Evolutionary conservation across 2,113 vertebrate species (phyloP).

Genomic region (Pangasianodon gigas): DNA sequence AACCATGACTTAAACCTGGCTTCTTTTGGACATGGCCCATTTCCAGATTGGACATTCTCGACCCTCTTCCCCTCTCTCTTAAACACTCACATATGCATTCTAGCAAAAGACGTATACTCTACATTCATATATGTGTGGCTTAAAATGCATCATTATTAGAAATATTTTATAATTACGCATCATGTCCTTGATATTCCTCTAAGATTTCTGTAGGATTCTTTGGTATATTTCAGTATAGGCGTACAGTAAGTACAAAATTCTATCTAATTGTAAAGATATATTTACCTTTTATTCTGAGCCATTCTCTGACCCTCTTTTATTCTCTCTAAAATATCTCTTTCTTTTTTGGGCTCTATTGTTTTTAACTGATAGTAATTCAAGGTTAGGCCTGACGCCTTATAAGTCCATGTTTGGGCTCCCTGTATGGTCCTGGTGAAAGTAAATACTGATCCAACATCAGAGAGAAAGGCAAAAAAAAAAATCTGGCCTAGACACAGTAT

Average conservation of each 20-base stretch:
- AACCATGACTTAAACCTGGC: constrained; percentile 62
- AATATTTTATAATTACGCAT: background rate
- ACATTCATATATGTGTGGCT: background rate
- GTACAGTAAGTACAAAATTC: background rate
- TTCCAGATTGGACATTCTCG: constrained; percentile 57
- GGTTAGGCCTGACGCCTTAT: constrained; percentile 63
- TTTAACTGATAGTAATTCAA: constrained; percentile 19
- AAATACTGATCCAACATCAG: constrained; percentile 38
- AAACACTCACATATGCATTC: constrained; percentile 31
- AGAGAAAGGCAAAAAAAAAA: constrained; percentile 15
- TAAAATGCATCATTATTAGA: background rate
- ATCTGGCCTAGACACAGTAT: constrained; percentile 27
- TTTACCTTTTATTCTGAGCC: background rate
- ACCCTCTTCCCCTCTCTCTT: background rate
- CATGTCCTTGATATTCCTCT: background rate
- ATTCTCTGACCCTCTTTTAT: background rate
- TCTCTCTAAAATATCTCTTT: background rate
- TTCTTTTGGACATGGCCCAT: constrained; percentile 59
- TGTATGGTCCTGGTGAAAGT: constrained; percentile 53
- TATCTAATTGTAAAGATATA: background rate
- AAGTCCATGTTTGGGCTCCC: constrained; percentile 73
- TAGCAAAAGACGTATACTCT: background rate
- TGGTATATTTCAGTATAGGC: no score
- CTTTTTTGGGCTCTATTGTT: constrained; percentile 9
- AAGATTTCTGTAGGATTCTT: background rate